Conservation (phyloP, 1,140 invertebrate species). For the Drosophila navojoa region DNA sequence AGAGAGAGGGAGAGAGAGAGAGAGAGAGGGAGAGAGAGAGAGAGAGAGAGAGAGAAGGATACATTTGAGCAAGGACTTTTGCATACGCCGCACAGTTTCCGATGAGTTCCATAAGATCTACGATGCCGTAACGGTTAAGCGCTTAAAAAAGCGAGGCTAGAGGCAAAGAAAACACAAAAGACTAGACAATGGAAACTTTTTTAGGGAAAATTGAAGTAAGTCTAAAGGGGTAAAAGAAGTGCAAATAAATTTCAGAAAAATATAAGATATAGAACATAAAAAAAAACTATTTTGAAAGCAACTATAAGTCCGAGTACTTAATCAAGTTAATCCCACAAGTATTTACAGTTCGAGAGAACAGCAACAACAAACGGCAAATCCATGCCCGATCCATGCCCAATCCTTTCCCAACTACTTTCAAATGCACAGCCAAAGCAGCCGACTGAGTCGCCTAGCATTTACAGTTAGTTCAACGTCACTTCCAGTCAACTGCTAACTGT, state of each 20-base stretch:
- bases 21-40: slow-evolving; percentile 23
- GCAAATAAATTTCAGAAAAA: no score
- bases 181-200: neutral
- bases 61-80: slow-evolving; percentile 28
- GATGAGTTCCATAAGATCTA: slow-evolving; percentile 29
- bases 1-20: slow-evolving; percentile 24
- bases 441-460: neutral
- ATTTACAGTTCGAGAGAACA: no score
- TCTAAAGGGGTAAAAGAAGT: no score
- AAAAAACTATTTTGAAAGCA: no score
- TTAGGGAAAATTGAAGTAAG: no score
- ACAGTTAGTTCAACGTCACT: neutral
- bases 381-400: neutral
- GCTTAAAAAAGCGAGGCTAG: neutral
- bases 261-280: no score
- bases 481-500: neutral
- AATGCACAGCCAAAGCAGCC: neutral
- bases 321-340: no score
- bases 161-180: neutral
- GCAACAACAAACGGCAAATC: no score
- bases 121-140: slow-evolving; percentile 5
- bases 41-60: slow-evolving; percentile 19
- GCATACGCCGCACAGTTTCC: slow-evolving; percentile 35
- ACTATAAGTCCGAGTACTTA: no score
- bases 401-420: neutral